phyloP scores from a whole-genome alignment of 2,888 invertebrate genomes.

The Lydus trimaculatus region DNA sequence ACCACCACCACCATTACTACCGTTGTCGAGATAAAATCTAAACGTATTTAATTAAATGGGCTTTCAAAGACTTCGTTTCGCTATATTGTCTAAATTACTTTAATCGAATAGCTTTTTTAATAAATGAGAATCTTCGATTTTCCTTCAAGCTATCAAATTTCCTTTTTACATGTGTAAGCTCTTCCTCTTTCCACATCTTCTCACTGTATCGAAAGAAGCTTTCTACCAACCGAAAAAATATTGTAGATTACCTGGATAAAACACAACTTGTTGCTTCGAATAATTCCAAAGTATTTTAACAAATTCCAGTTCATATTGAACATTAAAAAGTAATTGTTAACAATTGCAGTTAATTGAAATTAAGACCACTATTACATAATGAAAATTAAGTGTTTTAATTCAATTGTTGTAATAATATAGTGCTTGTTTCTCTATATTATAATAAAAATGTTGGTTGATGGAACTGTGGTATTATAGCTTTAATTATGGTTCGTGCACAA shows the following conservation, averaged over 20 bases:
- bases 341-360: not conserved
- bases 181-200: too few species aligned
- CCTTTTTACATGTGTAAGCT: not conserved
- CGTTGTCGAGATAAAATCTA: conserved; percentile 29
- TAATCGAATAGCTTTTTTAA: conserved; percentile 29
- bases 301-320: too few species aligned
- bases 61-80: conserved; percentile 29
- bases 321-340: not conserved
- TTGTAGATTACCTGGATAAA: not conserved
- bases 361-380: conserved; percentile 1
- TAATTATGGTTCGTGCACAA: conserved; percentile 43
- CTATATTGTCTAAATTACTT: conserved; percentile 27
- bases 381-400: conserved; percentile 10
- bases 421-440: conserved; percentile 14
- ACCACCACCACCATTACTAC: not conserved
- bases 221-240: not conserved
- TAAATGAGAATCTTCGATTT: conserved; percentile 17
- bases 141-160: conserved; percentile 2
- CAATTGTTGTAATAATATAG: conserved; percentile 12
- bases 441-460: conserved; percentile 14
- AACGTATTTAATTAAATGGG: conserved; percentile 35
- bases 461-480: conserved; percentile 22
- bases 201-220: not conserved
- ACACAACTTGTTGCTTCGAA: not conserved
- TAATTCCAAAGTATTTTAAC: not conserved